Percentiles rank a stretch among this genome's conserved stretches.
These are phyloP conservation scores for Peribatodes rhomboidaria DNA, from an alignment of 2,888 invertebrate genomes.

Conservation along the genomic window DNA sequence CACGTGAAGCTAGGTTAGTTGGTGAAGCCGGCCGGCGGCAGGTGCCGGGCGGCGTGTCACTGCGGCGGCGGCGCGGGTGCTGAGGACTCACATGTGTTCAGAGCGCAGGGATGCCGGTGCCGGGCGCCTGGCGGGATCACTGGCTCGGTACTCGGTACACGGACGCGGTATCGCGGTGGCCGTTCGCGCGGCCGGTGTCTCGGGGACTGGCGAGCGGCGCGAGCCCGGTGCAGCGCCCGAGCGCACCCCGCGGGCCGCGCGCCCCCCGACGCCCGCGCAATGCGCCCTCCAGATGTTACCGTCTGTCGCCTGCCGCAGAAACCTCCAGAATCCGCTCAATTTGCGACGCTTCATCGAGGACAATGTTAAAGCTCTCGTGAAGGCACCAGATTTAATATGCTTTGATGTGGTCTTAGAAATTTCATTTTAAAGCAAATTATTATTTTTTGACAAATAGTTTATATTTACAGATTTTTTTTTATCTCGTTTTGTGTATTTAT, in stretches of 20 bases:
- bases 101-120: conserved; percentile 68
- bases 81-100: conserved; percentile 77
- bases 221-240: conserved; percentile 72
- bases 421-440: neutral
- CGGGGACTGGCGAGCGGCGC: conserved; percentile 81
- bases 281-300: conserved; percentile 79
- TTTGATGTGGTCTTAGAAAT: neutral
- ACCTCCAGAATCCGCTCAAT: conserved; percentile 63
- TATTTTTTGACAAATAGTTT: neutral
- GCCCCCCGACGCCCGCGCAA: conserved; percentile 69
- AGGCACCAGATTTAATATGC: neutral
- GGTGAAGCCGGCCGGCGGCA: conserved; percentile 63
- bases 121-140: conserved; percentile 67
- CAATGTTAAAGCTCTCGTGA: neutral
- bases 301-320: conserved; percentile 58
- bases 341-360: conserved; percentile 14
- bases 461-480: neutral
- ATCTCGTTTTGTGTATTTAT: neutral
- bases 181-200: conserved; percentile 85
- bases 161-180: conserved; percentile 74
- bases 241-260: conserved; percentile 69
- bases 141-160: conserved; percentile 46
- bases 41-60: conserved; percentile 39
- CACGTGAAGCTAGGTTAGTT: conserved; percentile 65
- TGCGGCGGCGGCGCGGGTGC: conserved; percentile 41